Percentiles rank a stretch among this genome's conserved stretches.
Conservation (phyloP, 1,140 invertebrate species). For the Zaprionus davidi region DNA sequence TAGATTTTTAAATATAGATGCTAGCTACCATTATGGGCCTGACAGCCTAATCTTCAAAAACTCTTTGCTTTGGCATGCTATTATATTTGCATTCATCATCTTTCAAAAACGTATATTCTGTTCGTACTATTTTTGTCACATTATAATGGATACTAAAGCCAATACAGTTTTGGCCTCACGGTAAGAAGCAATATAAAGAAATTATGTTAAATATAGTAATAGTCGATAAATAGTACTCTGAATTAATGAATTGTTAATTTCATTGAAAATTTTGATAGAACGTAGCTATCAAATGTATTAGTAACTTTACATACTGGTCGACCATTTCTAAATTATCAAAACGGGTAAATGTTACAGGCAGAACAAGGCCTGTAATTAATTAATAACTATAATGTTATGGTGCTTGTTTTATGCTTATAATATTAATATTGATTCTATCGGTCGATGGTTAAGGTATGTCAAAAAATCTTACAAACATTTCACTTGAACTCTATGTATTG, state of each 20-base stretch:
- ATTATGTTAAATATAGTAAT: background rate
- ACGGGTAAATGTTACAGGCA: too few species aligned
- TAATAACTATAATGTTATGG: too few species aligned
- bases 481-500: too few species aligned
- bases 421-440: too few species aligned
- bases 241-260: background rate
- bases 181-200: conserved; percentile 83
- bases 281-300: background rate
- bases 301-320: too few species aligned
- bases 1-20: conserved; percentile 51
- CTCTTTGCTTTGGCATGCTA: conserved; percentile 94
- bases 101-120: conserved; percentile 95
- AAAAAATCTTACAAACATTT: too few species aligned
- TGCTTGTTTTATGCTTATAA: too few species aligned
- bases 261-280: background rate
- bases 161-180: conserved; percentile 95
- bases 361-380: too few species aligned
- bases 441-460: too few species aligned
- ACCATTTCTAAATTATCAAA: too few species aligned
- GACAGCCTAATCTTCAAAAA: conserved; percentile 54
- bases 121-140: conserved; percentile 98
- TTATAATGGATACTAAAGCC: conserved; percentile 96
- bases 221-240: background rate
- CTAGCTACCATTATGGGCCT: conserved; percentile 84
- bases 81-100: conserved; percentile 96